A percentile compares a stretch with the other conserved stretches of the same genome.
These are phyloP conservation scores for Fragum whitleyi DNA, from an alignment of 2,888 invertebrate genomes.

Conservation along the genomic window DNA sequence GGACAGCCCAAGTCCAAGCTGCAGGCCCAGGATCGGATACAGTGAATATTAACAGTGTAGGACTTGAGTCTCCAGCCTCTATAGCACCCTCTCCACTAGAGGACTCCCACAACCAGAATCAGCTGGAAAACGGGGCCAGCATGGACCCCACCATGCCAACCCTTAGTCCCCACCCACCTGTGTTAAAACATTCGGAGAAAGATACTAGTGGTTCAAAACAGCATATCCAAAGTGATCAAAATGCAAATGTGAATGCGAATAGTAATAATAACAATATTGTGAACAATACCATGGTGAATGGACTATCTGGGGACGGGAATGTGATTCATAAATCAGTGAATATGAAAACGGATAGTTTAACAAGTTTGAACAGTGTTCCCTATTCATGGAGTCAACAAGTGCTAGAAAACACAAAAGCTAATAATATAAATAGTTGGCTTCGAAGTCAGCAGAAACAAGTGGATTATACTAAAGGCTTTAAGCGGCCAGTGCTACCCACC, in stretches of 20 bases:
- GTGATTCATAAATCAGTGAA: conserved; percentile 64
- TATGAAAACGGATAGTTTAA: conserved; percentile 56
- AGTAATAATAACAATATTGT: conserved; percentile 32
- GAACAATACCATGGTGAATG: conserved; percentile 49
- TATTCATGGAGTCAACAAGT: conserved; percentile 60
- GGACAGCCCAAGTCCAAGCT: not conserved
- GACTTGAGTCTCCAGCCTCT: conserved; percentile 89
- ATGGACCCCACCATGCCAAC: conserved; percentile 90
- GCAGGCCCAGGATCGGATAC: conserved; percentile 25
- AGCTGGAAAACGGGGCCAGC: conserved; percentile 85
- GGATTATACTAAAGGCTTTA: conserved; percentile 85
- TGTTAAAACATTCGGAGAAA: conserved; percentile 73
- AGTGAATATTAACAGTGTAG: conserved; percentile 40
- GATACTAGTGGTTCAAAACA: conserved; percentile 50
- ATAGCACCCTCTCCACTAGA: conserved; percentile 90
- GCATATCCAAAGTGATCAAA: conserved; percentile 33
- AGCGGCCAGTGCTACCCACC: conserved; percentile 92
- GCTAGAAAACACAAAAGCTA: conserved; percentile 70
- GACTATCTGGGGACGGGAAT: conserved; percentile 53
- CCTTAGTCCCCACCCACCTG: conserved; percentile 90
- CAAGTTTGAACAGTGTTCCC: conserved; percentile 44
- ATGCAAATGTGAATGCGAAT: conserved; percentile 38
- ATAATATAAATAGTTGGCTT: conserved; percentile 78
- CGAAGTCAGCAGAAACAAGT: conserved; percentile 76
- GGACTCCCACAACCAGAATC: conserved; percentile 89